Evolutionary conservation across 2,797 vertebrate genomes (phyloP).

Genomic region (Mycteria americana): DNA sequence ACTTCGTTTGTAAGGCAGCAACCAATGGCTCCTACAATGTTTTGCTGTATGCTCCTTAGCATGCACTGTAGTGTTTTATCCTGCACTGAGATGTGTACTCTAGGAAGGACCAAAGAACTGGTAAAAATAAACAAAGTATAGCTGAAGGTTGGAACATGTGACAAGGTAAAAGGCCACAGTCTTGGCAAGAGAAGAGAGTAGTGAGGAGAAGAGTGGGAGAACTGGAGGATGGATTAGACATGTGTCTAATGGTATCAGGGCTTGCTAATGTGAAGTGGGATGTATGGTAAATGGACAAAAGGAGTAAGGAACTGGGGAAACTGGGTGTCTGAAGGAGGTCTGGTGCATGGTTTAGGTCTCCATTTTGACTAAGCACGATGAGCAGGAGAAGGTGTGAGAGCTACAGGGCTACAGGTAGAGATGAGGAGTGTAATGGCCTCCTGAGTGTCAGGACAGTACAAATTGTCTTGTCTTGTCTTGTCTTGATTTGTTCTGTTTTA

Average conservation of each 20-base stretch:
- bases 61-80: neutral
- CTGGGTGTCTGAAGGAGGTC: neutral
- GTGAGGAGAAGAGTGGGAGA: neutral
- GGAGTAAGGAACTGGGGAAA: neutral
- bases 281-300: neutral
- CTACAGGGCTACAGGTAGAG: neutral
- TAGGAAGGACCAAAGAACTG: neutral
- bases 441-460: neutral
- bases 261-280: neutral
- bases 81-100: neutral
- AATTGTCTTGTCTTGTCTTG: neutral
- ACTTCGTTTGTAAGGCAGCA: neutral
- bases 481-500: neutral
- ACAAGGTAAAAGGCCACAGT: neutral
- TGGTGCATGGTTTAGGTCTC: neutral
- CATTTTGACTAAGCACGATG: neutral
- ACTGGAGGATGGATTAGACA: neutral
- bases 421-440: neutral
- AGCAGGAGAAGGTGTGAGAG: neutral
- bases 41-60: neutral
- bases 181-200: neutral
- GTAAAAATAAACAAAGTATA: neutral
- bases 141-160: neutral
- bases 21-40: accelerated
- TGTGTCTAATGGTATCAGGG: neutral